Evolutionary conservation across 2,797 vertebrate species (phyloP).

Genomic region (Mus spretus): DNA sequence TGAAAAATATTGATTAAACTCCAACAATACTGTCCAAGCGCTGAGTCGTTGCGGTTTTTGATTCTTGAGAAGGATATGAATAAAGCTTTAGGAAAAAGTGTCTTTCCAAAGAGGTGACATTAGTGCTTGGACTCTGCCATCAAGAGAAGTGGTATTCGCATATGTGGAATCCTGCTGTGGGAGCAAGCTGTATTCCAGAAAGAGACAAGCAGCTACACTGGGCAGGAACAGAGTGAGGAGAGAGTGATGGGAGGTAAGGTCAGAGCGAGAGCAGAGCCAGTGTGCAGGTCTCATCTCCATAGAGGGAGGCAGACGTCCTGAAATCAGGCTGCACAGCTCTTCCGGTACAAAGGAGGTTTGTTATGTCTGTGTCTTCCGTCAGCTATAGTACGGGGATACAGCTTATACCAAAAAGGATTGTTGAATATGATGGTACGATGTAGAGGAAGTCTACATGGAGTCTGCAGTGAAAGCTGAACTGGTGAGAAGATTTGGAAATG

Average conservation of each 20-base stretch:
- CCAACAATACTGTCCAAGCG: background rate
- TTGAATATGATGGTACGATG: background rate
- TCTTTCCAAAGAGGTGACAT: background rate
- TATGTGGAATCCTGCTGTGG: background rate
- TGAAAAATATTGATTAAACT: background rate
- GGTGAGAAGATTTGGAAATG: background rate
- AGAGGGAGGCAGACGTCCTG: background rate
- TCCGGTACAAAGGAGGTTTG: too few species aligned
- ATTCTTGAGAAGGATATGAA: conserved; percentile 3
- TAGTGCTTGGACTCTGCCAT: background rate
- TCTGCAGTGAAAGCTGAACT: background rate
- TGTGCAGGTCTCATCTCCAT: rapidly evolving
- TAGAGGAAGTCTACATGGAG: background rate
- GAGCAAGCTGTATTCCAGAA: background rate
- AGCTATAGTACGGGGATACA: rapidly evolving
- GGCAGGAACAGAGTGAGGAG: background rate
- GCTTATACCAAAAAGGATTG: background rate
- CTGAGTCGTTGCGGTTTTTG: background rate
- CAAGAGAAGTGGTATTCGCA: background rate
- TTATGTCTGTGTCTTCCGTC: background rate
- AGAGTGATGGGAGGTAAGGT: background rate
- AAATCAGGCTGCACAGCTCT: background rate
- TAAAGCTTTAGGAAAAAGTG: background rate
- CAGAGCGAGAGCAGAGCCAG: background rate
- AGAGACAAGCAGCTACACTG: background rate